A percentile compares a stretch with the other conserved stretches of the same genome.
These are phyloP conservation scores for Porites australiensis DNA, from an alignment of 64 coral and sea anemone species.

Conservation along the genomic window DNA sequence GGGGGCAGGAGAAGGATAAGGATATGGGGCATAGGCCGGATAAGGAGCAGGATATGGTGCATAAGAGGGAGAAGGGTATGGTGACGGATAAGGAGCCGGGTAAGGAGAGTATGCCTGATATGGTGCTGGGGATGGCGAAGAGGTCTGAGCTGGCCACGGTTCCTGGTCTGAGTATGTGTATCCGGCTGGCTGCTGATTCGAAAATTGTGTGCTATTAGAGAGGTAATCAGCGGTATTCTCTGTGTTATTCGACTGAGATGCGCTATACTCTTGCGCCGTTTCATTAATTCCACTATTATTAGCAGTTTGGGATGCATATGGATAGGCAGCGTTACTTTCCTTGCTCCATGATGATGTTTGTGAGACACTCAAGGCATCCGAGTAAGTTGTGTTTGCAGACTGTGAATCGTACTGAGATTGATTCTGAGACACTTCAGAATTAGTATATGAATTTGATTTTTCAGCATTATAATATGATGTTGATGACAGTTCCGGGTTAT, in stretches of 20 bases:
- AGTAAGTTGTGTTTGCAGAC: background rate
- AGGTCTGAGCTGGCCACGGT: constrained; percentile 2
- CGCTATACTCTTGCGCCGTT: background rate
- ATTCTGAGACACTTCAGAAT: background rate
- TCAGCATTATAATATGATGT: background rate
- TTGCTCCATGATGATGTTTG: background rate
- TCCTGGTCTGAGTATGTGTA: constrained; percentile 36
- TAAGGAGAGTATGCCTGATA: constrained; percentile 26
- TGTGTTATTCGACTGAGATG: background rate
- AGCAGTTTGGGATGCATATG: background rate
- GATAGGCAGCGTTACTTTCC: background rate
- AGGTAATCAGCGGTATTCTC: background rate
- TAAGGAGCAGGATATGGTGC: constrained; percentile 30
- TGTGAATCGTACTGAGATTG: constrained; percentile 5
- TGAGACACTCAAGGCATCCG: background rate
- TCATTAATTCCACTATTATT: background rate
- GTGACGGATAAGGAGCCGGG: constrained; percentile 43
- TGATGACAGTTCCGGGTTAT: background rate
- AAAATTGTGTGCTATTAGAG: background rate
- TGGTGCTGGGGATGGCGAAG: constrained; percentile 1
- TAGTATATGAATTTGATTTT: background rate
- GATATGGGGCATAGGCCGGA: constrained; percentile 44
- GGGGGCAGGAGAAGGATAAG: constrained; percentile 23
- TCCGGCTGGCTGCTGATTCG: constrained; percentile 50
- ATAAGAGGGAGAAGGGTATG: constrained; percentile 10